phyloP scores from a whole-genome alignment of 2,113 vertebrate genomes.

The Datnioides undecimradiatus region DNA sequence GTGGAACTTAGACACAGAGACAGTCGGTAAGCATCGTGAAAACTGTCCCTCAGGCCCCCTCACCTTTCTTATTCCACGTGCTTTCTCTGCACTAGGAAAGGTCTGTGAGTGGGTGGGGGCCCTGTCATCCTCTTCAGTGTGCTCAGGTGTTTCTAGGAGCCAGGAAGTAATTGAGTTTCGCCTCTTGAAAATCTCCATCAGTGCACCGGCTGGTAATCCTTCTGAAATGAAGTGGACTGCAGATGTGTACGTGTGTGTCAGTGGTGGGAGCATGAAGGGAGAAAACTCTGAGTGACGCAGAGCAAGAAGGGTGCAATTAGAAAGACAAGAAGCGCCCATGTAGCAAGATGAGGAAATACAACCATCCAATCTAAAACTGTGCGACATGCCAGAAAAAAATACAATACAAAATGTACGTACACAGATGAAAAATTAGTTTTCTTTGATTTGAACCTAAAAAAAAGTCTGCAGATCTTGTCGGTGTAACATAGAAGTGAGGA shows the following conservation, averaged over 20 bases:
- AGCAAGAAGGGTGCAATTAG: conserved; percentile 27
- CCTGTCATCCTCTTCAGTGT: conserved; percentile 63
- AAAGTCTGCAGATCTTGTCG: not conserved
- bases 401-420: not conserved
- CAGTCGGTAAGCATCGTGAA: conserved; percentile 16
- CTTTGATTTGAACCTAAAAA: not conserved
- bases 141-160: conserved; percentile 79
- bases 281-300: conserved; percentile 3
- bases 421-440: not conserved
- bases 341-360: conserved; percentile 3
- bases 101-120: conserved; percentile 59
- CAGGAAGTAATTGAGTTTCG: conserved; percentile 80
- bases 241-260: conserved; percentile 38
- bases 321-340: conserved; percentile 29
- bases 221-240: conserved; percentile 70
- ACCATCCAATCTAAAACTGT: conserved; percentile 4
- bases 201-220: conserved; percentile 73
- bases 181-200: conserved; percentile 64
- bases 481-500: not conserved
- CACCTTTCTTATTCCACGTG: conserved; percentile 17
- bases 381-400: not conserved
- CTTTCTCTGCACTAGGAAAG: conserved; percentile 39
- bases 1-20: conserved; percentile 20
- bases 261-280: conserved; percentile 24
- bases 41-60: conserved; percentile 35